Evolutionary conservation across 2,888 invertebrate genomes (phyloP), one percentile per base, ranked within the genome.

Genomic region (Melanostoma mellinum): DNA sequence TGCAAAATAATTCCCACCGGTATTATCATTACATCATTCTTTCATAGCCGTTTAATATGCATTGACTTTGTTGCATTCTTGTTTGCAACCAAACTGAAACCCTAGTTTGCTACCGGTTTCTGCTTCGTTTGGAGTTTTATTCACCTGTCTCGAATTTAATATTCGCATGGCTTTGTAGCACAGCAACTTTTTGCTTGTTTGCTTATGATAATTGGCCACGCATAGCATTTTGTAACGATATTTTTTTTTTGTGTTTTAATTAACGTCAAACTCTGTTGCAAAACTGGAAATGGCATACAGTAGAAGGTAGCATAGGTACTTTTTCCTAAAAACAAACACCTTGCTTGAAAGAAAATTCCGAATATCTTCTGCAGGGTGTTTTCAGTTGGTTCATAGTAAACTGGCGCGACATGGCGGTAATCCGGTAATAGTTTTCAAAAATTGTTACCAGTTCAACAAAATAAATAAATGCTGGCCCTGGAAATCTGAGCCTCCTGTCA

Each of bases 81-180:
- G 44, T n/a, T 36, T 30, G 6, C 40, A 65, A 38, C 46, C 46
- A 50, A 50, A 30, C 36, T 38, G 35, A 35, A 73, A 63, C 77
- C 73, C 73, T 33, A 72, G 68, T 68, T 35, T 35, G 10, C 20
- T 44, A 46, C 60, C 8, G 35, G 60, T 58, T 58, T 42, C 6
- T 42, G 2, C 33, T 8, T 9, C n/a, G 33, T 33, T 44, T 33
- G 8, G 8, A 46, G 20, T 44, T 46, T 6, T 32, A 35, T 44
- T 10, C 60, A 46, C 46, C 20, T 8, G 33, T 60, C 33, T 44
- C 4, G 4, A 8, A 1, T 20, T 35, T 58, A 8, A 2, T 35
- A n/a, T 10, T 10, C 6, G n/a, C n/a, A 32, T 60, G 8, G 42
- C 10, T 44, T 8, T 60, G 42, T 44, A 60, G 10, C 58, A 44